Evolutionary conservation across 1,140 invertebrate genomes (phyloP).

Genomic region (Drosophila novamexicana): DNA sequence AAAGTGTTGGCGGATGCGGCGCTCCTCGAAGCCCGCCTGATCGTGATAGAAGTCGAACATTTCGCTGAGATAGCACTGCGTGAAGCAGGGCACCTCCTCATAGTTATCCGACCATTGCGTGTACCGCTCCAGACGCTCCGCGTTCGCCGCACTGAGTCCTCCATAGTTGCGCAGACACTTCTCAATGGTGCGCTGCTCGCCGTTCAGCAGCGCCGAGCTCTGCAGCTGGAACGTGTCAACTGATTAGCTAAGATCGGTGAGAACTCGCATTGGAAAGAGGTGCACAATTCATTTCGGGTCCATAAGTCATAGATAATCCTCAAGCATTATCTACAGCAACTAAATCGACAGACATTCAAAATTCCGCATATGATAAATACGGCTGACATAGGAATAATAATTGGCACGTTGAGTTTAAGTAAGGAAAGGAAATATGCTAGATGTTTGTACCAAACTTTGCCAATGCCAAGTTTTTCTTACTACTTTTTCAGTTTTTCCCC

Average conservation of each 20-base stretch:
- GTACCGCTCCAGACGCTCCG: slow-evolving; percentile 58
- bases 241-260: background rate
- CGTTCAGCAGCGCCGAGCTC: slow-evolving; percentile 25
- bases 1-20: slow-evolving; percentile 46
- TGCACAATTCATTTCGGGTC: too few relatives aligned
- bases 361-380: too few relatives aligned
- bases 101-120: slow-evolving; percentile 64
- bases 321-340: too few relatives aligned
- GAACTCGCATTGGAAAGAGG: too few relatives aligned
- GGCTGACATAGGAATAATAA: too few relatives aligned
- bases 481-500: too few relatives aligned
- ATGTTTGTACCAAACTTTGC: too few relatives aligned
- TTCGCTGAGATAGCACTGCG: slow-evolving; percentile 64
- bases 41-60: slow-evolving; percentile 71
- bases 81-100: slow-evolving; percentile 78
- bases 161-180: slow-evolving; percentile 65
- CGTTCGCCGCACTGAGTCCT: slow-evolving; percentile 46
- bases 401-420: too few relatives aligned
- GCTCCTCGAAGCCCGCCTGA: slow-evolving; percentile 54
- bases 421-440: too few relatives aligned
- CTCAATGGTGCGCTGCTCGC: slow-evolving; percentile 40
- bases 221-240: slow-evolving; percentile 15
- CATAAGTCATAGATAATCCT: too few relatives aligned
- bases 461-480: too few relatives aligned
- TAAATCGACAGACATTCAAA: too few relatives aligned